Evolutionary conservation across 2,888 invertebrate genomes (phyloP).

Genomic region (Coremacera marginata): DNA sequence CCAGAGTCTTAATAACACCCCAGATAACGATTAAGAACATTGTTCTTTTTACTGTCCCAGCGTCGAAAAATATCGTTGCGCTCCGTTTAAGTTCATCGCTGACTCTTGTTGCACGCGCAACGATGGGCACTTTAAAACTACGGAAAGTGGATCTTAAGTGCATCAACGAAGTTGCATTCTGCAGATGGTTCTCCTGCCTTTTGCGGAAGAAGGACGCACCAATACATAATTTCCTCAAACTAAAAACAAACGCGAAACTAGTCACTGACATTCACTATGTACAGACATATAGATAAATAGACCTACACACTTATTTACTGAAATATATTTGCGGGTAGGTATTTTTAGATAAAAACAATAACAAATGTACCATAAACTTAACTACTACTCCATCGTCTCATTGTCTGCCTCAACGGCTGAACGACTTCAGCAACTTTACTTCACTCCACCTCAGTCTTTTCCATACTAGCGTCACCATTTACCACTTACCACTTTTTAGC

Average conservation of each 20-base stretch:
- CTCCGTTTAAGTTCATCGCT: too few species aligned
- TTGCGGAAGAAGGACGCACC: background rate
- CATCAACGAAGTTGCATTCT: background rate
- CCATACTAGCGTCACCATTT: background rate
- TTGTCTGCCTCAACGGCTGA: conserved; percentile 38
- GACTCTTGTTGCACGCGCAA: too few species aligned
- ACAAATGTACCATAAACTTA: background rate
- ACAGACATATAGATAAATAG: background rate
- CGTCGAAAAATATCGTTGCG: too few species aligned
- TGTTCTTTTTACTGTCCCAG: too few species aligned
- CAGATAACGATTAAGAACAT: too few species aligned
- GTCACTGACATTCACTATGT: background rate
- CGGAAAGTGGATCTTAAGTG: background rate
- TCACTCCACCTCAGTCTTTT: background rate
- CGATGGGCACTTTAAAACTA: too few species aligned
- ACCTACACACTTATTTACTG: background rate
- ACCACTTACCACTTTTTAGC: background rate
- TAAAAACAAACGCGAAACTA: background rate
- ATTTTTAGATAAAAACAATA: background rate
- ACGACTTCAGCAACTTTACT: conserved; percentile 31
- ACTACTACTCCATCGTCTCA: background rate
- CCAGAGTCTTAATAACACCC: too few species aligned
- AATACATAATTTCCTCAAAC: background rate
- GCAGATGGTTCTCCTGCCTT: background rate
- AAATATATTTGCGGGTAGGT: background rate